Evolutionary conservation across 2,888 invertebrate genomes (phyloP).

Genomic region (Beris chalybata): DNA sequence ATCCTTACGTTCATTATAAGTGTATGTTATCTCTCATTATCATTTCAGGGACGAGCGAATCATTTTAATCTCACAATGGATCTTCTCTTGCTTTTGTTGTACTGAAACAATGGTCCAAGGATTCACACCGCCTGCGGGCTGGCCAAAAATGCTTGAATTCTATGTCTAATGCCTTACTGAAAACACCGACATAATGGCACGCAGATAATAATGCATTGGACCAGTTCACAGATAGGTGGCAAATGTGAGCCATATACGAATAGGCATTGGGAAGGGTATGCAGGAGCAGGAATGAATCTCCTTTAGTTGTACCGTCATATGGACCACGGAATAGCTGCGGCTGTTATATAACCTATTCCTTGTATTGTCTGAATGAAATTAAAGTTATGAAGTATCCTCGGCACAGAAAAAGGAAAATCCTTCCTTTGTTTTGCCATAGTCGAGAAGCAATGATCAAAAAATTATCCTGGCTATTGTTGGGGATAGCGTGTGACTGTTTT

Average conservation of each 20-base stretch:
- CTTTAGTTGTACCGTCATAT: no score
- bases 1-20: no score
- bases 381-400: constrained; percentile 30
- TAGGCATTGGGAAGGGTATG: no score
- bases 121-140: constrained; percentile 8
- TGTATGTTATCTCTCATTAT: constrained; percentile 32
- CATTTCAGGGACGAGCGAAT: constrained; percentile 26
- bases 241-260: no score
- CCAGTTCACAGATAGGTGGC: constrained; percentile 21
- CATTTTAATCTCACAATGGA: constrained; percentile 19
- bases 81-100: constrained; percentile 25
- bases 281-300: no score
- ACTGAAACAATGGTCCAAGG: constrained; percentile 33
- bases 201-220: constrained; percentile 32
- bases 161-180: no score
- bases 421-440: constrained; percentile 19
- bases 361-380: constrained; percentile 27
- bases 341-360: no score
- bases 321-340: no score
- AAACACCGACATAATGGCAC: constrained; percentile 19
- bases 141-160: no score
- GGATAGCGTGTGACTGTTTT: not conserved
- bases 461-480: constrained; percentile 20
- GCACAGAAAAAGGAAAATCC: constrained; percentile 27
- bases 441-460: constrained; percentile 9